Base-by-base conservation (phyloP, 2,888 invertebrate genomes). In the Apantesis nais region DNA sequence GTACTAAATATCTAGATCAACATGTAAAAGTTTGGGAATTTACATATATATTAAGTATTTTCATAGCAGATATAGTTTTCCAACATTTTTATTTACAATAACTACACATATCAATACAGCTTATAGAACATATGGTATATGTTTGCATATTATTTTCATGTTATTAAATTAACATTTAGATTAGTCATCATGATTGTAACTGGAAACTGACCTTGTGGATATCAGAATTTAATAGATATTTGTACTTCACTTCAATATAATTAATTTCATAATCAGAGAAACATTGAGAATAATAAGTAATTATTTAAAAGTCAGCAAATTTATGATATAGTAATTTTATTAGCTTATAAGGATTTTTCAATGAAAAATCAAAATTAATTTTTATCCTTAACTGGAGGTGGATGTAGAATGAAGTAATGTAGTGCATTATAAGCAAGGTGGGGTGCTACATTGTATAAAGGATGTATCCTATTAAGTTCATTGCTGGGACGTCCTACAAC, bases 371-470 rank as follows among this genome's bases (percentile, higher is more conserved):
- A 39, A 37, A 8, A 75, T 85, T 88, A 92, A 78, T 92, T 92
- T 75, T 88, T 89, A 73, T 94, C 93, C 78, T 93, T 93, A 0
- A 93, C 93, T 76, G 93, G 93, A 66, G 92, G 93, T 39, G 94
- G 93, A 80, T 94, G 92, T 74, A 93, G 89, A 61, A 92, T 93
- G 76, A 95, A 95, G 81, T 95, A 94, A 79, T 95, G 93, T n/a
- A 93, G 87, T 63, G 94, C 93, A 83, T 95, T 95, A 76, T 95
- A 95, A 22, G 91, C 95, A 65, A 92, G 85, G 79, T 97, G 96
- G 58, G 97, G 96, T 78, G 97, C 97, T 75, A 98, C 96, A 90
- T 98, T 98, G 89, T 97, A 98, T 58, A 98, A 92, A 0, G 98
- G 98, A 93, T 98, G 98, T 60, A 97, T 96, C 77, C 96, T 95